phyloP scores from a whole-genome alignment of 2,888 invertebrate genomes.

The Sialis lutaria region DNA sequence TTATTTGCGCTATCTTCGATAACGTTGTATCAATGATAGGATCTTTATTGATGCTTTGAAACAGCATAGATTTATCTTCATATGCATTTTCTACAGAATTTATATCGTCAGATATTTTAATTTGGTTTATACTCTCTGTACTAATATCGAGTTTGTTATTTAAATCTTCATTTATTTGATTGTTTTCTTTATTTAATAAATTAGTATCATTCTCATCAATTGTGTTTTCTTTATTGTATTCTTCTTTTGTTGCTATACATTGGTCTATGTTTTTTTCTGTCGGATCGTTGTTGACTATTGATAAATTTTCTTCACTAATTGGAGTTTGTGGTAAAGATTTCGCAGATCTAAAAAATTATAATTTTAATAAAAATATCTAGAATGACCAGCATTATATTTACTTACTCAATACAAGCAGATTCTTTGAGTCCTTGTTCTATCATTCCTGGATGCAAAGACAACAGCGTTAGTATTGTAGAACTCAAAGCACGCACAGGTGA shows the following conservation, averaged over 20 bases:
- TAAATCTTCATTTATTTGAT: background rate
- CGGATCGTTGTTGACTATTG: too few relatives aligned
- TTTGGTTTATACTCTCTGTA: conserved; percentile 4
- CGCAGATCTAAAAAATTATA: conserved; percentile 31
- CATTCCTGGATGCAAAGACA: conserved; percentile 81
- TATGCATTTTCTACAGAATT: conserved; percentile 6
- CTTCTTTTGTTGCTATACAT: too few relatives aligned
- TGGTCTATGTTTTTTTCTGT: too few relatives aligned
- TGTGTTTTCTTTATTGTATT: too few relatives aligned
- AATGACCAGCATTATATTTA: conserved; percentile 7
- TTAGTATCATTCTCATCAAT: background rate
- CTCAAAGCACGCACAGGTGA: conserved; percentile 85
- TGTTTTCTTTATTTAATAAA: background rate
- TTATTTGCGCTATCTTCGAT: conserved; percentile 42
- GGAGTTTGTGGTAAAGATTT: conserved; percentile 58
- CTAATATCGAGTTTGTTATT: background rate
- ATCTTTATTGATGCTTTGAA: conserved; percentile 52
- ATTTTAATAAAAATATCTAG: too few relatives aligned
- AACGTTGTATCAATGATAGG: conserved; percentile 41
- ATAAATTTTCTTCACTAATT: conserved; percentile 30
- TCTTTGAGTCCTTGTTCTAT: conserved; percentile 68
- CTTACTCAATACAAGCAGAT: conserved; percentile 64
- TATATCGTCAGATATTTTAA: conserved; percentile 5
- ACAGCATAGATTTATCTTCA: conserved; percentile 31
- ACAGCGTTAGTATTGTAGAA: conserved; percentile 66